These are phyloP conservation scores for Xenopus borealis DNA, from an alignment of 2,113 vertebrate genomes.

Conservation along the genomic window DNA sequence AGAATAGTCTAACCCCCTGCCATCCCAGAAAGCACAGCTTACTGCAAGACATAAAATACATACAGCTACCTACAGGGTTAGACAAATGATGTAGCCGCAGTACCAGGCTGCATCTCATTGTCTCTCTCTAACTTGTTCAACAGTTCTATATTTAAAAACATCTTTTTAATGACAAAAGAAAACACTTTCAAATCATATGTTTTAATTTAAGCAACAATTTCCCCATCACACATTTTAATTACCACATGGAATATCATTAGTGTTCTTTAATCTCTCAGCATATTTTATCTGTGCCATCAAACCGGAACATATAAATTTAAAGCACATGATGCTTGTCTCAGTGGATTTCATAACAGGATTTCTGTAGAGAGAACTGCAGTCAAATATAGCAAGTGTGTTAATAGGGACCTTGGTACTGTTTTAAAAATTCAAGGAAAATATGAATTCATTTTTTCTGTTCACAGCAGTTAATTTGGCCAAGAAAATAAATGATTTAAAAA, in stretches of 20 bases:
- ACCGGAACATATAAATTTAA: slow-evolving; percentile 48
- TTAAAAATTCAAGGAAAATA: slow-evolving; percentile 54
- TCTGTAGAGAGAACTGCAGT: slow-evolving; percentile 46
- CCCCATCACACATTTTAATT: slow-evolving; percentile 23
- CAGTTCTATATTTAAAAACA: not conserved
- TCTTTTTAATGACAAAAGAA: too few relatives aligned
- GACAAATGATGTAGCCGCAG: too few relatives aligned
- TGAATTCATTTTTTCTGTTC: slow-evolving; percentile 61
- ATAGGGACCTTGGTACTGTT: slow-evolving; percentile 56
- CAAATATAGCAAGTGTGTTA: slow-evolving; percentile 39
- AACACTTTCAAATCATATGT: too few relatives aligned
- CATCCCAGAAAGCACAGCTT: too few relatives aligned
- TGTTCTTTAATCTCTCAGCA: slow-evolving; percentile 38
- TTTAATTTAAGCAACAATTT: slow-evolving; percentile 27
- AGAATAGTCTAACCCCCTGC: too few relatives aligned
- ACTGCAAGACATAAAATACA: too few relatives aligned
- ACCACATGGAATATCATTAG: slow-evolving; percentile 33
- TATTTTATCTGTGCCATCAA: slow-evolving; percentile 22
- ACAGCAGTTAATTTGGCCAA: slow-evolving; percentile 66
- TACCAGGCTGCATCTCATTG: too few relatives aligned
- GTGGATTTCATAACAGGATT: slow-evolving; percentile 10
- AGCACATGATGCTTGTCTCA: slow-evolving; percentile 26
- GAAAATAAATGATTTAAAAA: slow-evolving; percentile 66
- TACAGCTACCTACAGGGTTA: too few relatives aligned
- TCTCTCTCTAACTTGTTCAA: not conserved